phyloP scores from a whole-genome alignment of 2,113 vertebrate genomes.

The Prinia subflava region DNA sequence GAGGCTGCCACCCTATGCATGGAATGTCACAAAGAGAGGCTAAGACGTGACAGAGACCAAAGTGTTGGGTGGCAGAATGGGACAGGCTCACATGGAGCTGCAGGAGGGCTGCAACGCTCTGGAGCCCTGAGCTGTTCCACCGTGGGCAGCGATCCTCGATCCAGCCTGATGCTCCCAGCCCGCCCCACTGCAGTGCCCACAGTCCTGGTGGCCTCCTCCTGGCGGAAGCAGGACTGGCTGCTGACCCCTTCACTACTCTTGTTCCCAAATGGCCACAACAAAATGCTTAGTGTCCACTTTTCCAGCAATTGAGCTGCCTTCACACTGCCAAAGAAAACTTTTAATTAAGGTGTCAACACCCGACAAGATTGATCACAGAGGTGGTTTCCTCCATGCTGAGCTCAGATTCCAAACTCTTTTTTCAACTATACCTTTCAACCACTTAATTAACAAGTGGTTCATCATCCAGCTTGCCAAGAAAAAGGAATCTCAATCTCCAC shows the following conservation, averaged over 20 bases:
- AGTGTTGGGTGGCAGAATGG: neutral
- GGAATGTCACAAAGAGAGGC: neutral
- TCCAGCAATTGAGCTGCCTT: neutral
- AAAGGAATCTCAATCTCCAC: neutral
- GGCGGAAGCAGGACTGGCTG: neutral
- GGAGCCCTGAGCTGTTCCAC: neutral
- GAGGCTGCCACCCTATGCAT: neutral
- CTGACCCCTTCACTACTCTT: neutral
- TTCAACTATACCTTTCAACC: neutral
- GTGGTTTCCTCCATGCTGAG: neutral
- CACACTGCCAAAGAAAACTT: neutral
- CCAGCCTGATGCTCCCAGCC: neutral
- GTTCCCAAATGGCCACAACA: neutral
- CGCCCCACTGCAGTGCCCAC: accelerated
- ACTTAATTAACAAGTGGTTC: conserved; percentile 6
- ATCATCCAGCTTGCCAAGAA: neutral
- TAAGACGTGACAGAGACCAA: neutral
- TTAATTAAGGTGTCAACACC: neutral
- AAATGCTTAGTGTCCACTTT: neutral
- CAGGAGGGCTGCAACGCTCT: neutral
- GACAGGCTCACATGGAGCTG: neutral
- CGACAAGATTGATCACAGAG: neutral
- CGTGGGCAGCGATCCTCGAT: accelerated
- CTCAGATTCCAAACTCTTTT: neutral
- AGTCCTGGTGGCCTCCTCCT: neutral